phyloP scores from a whole-genome alignment of 1,140 invertebrate species.

The Drosophila lacteicornis region DNA sequence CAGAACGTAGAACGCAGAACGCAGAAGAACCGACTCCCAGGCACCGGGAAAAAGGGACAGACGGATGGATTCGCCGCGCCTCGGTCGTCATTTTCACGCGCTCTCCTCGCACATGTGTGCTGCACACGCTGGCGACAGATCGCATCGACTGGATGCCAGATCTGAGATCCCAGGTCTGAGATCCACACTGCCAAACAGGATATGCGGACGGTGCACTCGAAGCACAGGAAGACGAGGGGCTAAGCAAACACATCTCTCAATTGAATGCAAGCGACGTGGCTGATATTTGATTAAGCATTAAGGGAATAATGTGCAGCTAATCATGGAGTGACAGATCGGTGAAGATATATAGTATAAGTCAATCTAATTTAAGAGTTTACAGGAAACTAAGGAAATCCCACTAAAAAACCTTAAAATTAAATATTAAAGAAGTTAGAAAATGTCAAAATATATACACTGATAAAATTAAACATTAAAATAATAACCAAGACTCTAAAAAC shows the following conservation, averaged over 20 bases:
- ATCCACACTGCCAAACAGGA: constrained; percentile 39
- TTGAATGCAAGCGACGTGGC: constrained; percentile 10
- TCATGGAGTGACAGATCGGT: background rate
- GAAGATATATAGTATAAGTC: background rate
- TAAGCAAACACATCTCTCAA: constrained; percentile 16
- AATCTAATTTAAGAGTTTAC: background rate
- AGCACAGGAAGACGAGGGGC: background rate
- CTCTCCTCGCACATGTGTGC: constrained; percentile 52
- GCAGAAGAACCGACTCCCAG: constrained; percentile 12
- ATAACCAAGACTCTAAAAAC: no score
- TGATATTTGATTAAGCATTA: constrained; percentile 31
- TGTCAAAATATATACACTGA: no score
- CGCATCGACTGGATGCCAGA: constrained; percentile 29
- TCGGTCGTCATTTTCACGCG: constrained; percentile 58
- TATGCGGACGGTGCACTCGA: constrained; percentile 55
- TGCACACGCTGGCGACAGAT: constrained; percentile 59
- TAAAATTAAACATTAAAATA: no score
- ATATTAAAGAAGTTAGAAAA: no score
- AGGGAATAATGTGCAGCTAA: constrained; percentile 19
- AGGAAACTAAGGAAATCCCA: no score
- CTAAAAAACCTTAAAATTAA: background rate
- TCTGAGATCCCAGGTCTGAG: background rate
- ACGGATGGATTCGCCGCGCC: constrained; percentile 35
- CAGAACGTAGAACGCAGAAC: constrained; percentile 16
- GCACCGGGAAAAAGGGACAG: background rate